Conservation (phyloP, 2,888 invertebrate species). For the Synanthedon formicaeformis region DNA sequence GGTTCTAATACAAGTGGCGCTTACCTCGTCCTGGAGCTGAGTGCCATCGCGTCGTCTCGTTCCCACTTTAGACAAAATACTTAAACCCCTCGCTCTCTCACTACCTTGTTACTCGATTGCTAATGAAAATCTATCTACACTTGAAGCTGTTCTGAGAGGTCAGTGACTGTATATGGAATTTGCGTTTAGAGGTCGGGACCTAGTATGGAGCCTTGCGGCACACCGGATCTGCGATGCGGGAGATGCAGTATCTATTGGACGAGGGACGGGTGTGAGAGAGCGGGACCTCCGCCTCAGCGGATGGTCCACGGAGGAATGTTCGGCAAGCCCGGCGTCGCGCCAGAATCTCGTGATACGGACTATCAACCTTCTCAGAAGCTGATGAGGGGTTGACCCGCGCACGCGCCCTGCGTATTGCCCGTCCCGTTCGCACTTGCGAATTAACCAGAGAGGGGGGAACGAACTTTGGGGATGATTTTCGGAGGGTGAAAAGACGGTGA, state of each 20-base stretch:
- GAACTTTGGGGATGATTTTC: slow-evolving; percentile 59
- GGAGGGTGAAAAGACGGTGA: slow-evolving; percentile 67
- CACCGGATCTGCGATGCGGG: slow-evolving; percentile 14
- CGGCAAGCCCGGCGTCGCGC: slow-evolving; percentile 48
- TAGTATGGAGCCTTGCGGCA: slow-evolving; percentile 21
- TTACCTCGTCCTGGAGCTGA: slow-evolving; percentile 58
- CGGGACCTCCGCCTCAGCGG: slow-evolving; percentile 64
- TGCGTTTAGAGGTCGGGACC: slow-evolving; percentile 7
- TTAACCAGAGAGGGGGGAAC: slow-evolving; percentile 30
- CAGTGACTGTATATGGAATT: slow-evolving; percentile 5
- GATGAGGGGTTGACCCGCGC: slow-evolving; percentile 61
- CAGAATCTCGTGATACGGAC: slow-evolving; percentile 53
- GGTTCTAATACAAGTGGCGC: slow-evolving; percentile 49
- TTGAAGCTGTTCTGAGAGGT: slow-evolving; percentile 1
- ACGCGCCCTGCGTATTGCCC: slow-evolving; percentile 36
- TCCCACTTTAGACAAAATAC: slow-evolving; percentile 60
- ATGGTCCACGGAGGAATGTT: slow-evolving; percentile 64
- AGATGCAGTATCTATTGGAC: slow-evolving; percentile 27
- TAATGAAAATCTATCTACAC: slow-evolving; percentile 3
- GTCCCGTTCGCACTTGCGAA: slow-evolving; percentile 34
- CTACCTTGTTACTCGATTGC: slow-evolving; percentile 29
- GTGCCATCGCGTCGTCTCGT: slow-evolving; percentile 60
- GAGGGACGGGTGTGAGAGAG: slow-evolving; percentile 53
- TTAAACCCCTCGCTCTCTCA: slow-evolving; percentile 59
- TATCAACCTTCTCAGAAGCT: slow-evolving; percentile 54